These are phyloP conservation scores for Anthophora plumipes DNA, from an alignment of 2,888 invertebrate genomes.

Conservation along the genomic window DNA sequence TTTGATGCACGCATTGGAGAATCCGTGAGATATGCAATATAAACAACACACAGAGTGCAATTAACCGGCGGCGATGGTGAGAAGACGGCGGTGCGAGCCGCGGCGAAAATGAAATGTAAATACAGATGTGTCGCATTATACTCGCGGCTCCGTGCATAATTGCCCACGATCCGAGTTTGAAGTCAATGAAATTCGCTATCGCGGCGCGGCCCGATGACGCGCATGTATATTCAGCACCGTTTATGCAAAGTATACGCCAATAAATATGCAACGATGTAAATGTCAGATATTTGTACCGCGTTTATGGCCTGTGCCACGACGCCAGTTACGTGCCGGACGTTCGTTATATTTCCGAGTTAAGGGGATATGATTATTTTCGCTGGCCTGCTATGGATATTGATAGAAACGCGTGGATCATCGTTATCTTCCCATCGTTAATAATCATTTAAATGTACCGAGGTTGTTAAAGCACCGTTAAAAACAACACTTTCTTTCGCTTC, in stretches of 20 bases:
- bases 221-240: conserved; percentile 65
- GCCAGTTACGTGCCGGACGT: conserved; percentile 27
- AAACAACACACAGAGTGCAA: conserved; percentile 2
- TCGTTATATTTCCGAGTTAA: conserved; percentile 57
- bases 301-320: conserved; percentile 55
- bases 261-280: conserved; percentile 73
- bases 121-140: conserved; percentile 59
- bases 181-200: conserved; percentile 61
- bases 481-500: not conserved
- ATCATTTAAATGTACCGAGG: not conserved
- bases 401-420: not conserved
- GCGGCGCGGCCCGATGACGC: conserved; percentile 43
- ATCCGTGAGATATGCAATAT: conserved; percentile 7
- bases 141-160: conserved; percentile 43
- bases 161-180: conserved; percentile 48
- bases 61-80: conserved; percentile 31
- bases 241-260: conserved; percentile 67
- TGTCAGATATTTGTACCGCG: conserved; percentile 68
- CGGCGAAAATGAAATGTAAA: conserved; percentile 61
- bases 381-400: not conserved
- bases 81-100: conserved; percentile 7
- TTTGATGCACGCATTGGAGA: not conserved
- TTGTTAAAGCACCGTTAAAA: not conserved
- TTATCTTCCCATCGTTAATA: not conserved
- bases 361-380: conserved; percentile 7